Conservation (phyloP, 1,140 invertebrate species). For the Camponotus vicinus region DNA sequence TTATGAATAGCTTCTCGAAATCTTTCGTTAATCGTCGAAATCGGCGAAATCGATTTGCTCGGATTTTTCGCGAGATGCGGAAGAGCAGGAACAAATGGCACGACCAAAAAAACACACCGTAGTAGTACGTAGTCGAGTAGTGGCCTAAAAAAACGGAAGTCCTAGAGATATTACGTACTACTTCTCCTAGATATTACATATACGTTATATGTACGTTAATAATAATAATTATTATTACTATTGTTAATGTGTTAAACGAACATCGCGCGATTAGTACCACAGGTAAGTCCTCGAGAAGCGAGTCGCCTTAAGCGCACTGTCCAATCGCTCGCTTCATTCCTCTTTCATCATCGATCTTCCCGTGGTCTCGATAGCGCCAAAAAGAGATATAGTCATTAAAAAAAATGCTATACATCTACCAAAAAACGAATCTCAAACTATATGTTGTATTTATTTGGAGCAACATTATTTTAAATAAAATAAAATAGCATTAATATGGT, state of each 20-base stretch:
- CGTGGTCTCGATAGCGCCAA: slow-evolving; percentile 26
- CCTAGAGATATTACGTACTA: slow-evolving; percentile 71
- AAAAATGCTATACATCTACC: slow-evolving; percentile 25
- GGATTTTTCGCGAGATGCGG: neutral
- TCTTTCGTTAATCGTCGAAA: slow-evolving; percentile 22
- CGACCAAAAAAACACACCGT: slow-evolving; percentile 69
- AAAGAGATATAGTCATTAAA: slow-evolving; percentile 50
- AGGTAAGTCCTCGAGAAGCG: slow-evolving; percentile 7
- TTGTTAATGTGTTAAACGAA: slow-evolving; percentile 60
- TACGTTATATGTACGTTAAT: slow-evolving; percentile 59
- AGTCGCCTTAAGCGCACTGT: slow-evolving; percentile 45
- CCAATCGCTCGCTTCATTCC: slow-evolving; percentile 43
- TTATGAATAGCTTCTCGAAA: neutral
- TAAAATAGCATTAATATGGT: neutral
- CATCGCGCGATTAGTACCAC: slow-evolving; percentile 45
- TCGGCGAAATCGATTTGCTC: neutral
- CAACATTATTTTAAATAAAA: neutral
- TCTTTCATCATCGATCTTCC: neutral
- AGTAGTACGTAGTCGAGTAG: slow-evolving; percentile 68
- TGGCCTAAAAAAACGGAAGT: slow-evolving; percentile 62
- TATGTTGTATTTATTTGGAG: neutral
- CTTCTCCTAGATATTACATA: slow-evolving; percentile 50
- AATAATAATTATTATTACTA: slow-evolving; percentile 60
- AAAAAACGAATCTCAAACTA: slow-evolving; percentile 1
- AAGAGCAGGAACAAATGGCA: slow-evolving; percentile 50